Evolutionary conservation across 1,140 invertebrate species (phyloP), one percentile per base, ranked within the genome.

Genomic region (Grapholita molesta): DNA sequence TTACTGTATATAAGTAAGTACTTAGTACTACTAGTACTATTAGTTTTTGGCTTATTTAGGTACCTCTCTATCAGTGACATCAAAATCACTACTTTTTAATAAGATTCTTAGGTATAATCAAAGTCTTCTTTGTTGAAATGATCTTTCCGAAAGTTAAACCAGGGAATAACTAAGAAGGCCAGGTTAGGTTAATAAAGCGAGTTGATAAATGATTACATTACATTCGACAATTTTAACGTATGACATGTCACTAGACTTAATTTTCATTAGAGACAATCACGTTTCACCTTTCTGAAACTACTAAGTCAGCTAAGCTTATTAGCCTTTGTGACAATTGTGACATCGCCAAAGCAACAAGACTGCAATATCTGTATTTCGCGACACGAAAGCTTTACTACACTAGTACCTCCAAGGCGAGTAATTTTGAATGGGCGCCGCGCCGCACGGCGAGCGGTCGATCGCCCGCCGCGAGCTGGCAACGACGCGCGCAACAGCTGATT

Each of bases 401-500:
- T 38, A n/a, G 35, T 38, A 38, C 42, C 42, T 48, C 42, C 42
- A 48, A 48, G 42, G 21, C 42, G 42, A 48, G 42, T 48, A 48
- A 48, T 61, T 61, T 61, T 61, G 55, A 61, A 61, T 61, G 55
- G 35, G 35, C 35, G 12, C 35, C 35, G 35, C 35, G 12, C 35
- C 35, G 55, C n/a, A 28, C 53, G 55, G 9, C 11, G 24, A 5
- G 55, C 55, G 55, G 55, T 61, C 55, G 55, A 61, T 61, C 12
- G 55, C 55, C 53, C 25, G 12, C n/a, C 25, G 55, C 55, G 55
- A 28, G 25, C 24, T 28, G 55, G 55, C 55, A 61, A 61, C 55
- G 55, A 3, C 55, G 55, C 55, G 55, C 24, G 55, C 55, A 61
- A 61, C 55, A 61, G 55, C 55, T 61, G 55, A 61, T 61, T 61